phyloP scores from a whole-genome alignment of 2,113 vertebrate species.

The Peucedramus taeniatus region DNA sequence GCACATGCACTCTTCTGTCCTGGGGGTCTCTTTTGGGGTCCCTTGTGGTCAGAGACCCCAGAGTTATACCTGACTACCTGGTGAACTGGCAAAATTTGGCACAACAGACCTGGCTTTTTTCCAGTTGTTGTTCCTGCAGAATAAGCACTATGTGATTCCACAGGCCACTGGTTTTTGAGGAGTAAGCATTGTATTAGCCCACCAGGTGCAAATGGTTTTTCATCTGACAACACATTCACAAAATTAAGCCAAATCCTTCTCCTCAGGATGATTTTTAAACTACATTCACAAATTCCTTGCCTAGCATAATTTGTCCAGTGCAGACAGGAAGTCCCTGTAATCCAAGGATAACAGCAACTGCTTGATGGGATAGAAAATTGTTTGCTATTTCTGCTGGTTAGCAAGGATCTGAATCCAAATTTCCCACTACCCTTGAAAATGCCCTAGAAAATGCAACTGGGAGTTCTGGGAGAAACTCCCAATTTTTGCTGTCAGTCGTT shows the following conservation, averaged over 20 bases:
- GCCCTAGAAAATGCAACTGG: background rate
- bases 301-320: background rate
- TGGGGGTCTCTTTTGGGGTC: background rate
- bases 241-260: background rate
- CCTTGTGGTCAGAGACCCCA: rapidly evolving
- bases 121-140: background rate
- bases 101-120: background rate
- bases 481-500: background rate
- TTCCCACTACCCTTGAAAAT: background rate
- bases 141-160: background rate
- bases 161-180: background rate
- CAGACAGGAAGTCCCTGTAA: background rate
- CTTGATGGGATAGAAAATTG: background rate
- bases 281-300: background rate
- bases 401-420: background rate
- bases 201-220: background rate
- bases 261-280: background rate
- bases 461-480: background rate
- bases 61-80: background rate
- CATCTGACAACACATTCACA: background rate
- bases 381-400: background rate
- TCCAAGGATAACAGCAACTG: background rate
- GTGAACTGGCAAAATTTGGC: background rate
- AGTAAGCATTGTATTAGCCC: background rate
- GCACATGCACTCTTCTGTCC: rapidly evolving